Evolutionary conservation across 2,888 invertebrate genomes (phyloP).

Genomic region (Tachina fera): DNA sequence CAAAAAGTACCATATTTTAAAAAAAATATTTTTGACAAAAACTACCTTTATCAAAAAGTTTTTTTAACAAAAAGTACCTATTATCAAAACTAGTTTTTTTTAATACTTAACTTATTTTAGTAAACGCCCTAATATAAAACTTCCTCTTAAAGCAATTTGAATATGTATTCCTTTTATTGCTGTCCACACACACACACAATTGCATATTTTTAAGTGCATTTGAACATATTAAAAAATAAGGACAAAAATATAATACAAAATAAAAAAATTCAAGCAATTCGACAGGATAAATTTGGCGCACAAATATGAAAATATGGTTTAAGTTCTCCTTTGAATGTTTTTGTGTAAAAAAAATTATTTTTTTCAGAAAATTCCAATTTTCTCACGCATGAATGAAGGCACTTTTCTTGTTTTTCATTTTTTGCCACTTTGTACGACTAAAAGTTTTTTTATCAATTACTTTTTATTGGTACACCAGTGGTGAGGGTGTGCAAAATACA

Average conservation of each 20-base stretch:
- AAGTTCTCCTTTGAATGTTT: slow-evolving; percentile 12
- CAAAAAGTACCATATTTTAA: too few species aligned
- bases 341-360: slow-evolving; percentile 6
- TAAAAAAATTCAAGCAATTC: slow-evolving; percentile 10
- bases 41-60: too few species aligned
- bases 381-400: slow-evolving; percentile 55
- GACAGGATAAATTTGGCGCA: slow-evolving; percentile 56
- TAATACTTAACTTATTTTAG: too few species aligned
- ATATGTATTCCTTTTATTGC: slow-evolving; percentile 16
- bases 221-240: slow-evolving; percentile 21
- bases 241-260: not conserved
- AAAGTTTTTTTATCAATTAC: slow-evolving; percentile 38
- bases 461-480: slow-evolving; percentile 41
- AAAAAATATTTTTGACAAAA: too few species aligned
- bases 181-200: not conserved
- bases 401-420: slow-evolving; percentile 35
- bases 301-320: slow-evolving; percentile 60
- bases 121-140: not conserved
- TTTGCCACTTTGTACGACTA: slow-evolving; percentile 27
- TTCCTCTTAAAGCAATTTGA: slow-evolving; percentile 31
- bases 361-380: slow-evolving; percentile 59
- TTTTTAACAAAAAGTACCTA: too few species aligned
- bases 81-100: too few species aligned
- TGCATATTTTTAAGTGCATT: not conserved
- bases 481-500: slow-evolving; percentile 9